Evolutionary conservation across 2,797 vertebrate genomes (phyloP).

Genomic region (Acrossocheilus wenchowensis): DNA sequence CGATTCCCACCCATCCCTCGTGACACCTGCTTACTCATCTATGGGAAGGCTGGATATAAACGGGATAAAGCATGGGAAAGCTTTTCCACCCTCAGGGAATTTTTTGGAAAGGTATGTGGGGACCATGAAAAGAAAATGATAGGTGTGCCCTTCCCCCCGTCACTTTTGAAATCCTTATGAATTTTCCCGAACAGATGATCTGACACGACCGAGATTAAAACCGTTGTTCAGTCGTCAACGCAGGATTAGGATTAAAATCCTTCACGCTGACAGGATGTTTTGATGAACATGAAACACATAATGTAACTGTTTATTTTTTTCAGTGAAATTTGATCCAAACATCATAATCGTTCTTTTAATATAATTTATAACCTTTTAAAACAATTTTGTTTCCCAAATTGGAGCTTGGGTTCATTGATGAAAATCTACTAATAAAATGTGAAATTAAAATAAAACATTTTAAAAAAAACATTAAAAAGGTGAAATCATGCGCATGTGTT

Average conservation of each 20-base stretch:
- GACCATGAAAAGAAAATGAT: conserved; percentile 35
- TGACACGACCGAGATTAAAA: conserved; percentile 6
- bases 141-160: background rate
- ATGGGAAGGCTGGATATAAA: conserved; percentile 53
- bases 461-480: background rate
- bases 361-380: background rate
- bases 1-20: conserved; percentile 75
- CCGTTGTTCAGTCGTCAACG: background rate
- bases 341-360: background rate
- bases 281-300: background rate
- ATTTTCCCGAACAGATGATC: conserved; percentile 4
- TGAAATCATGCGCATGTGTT: background rate
- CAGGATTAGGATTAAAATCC: conserved; percentile 1
- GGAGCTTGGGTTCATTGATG: background rate
- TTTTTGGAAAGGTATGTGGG: conserved; percentile 53
- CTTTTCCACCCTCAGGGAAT: conserved; percentile 62
- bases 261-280: conserved; percentile 31
- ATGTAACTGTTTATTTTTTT: conserved; percentile 4
- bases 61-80: conserved; percentile 64
- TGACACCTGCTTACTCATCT: conserved; percentile 63
- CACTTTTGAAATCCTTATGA: conserved; percentile 10
- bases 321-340: background rate
- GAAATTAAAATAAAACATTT: background rate
- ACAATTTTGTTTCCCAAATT: background rate
- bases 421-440: background rate